Evolutionary conservation across 2,888 invertebrate genomes (phyloP), one percentile per base, ranked within the genome.

Genomic region (Taenaris catops): DNA sequence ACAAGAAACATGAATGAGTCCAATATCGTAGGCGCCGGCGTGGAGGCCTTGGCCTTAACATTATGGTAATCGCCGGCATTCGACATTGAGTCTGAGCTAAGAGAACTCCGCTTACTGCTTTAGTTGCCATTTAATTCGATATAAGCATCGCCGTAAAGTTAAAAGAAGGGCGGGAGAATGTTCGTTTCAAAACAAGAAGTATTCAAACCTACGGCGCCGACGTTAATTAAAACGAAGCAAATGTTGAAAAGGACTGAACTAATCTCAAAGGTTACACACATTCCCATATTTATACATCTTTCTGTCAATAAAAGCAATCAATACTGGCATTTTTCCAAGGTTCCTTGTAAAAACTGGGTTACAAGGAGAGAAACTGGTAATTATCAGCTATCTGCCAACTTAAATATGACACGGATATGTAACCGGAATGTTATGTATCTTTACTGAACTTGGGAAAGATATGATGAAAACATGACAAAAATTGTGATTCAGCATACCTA

Each of bases 1-100:
- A 16, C 23, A 17, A 27, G 26, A 37, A 35, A 39, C 38, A 44
- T 43, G 46, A 44, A 48, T 46, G 41, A 37, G 34, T 31, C 9
- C 20, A 19, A 25, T 25, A 19, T 38, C 35, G 21, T 38, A 33
- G 23, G 14, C 34, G 37, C 40, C 38, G 38, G 35, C 41, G 32
- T 49, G 36, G 49, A 34, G 55, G 54, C 79, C 78, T 74, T 74
- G 78, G 65, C 79, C 78, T 73, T 76, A 79, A 64, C 66, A 63
- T 66, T 70, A 78, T 76, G 68, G 50, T 71, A 74, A 75, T 72
- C 18, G 23, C 23, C 20, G 34, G 34, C 21, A 34, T 33, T 26
- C 34, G 23, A 32, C 38, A 41, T 48, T 38, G 23, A 33, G 16
- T 9, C n/a, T 23, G 16, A 9, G 9, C 21, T 16, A n/a, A 14